Percentiles rank a stretch among this genome's conserved stretches.
Conservation (phyloP, 92 coral and sea anemone species). For the Parazoanthus swiftii region DNA sequence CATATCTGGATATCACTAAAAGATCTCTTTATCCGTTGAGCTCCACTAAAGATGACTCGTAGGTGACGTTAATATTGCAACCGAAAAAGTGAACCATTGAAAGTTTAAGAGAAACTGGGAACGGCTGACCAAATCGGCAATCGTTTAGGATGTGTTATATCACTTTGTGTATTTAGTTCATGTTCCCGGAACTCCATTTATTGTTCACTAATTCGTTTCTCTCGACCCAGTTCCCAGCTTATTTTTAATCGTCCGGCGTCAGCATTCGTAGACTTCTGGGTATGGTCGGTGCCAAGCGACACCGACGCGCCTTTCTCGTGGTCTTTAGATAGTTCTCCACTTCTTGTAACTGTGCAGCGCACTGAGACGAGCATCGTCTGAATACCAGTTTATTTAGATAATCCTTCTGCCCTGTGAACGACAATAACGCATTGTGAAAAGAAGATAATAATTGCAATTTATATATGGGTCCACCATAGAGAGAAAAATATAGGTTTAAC, state of each 20-base stretch:
- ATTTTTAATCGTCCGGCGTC: slow-evolving; percentile 1
- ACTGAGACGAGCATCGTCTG: background rate
- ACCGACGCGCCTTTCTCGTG: background rate
- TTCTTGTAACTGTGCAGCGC: slow-evolving; percentile 1
- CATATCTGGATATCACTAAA: too few relatives aligned
- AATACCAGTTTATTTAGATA: background rate
- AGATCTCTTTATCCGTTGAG: too few relatives aligned
- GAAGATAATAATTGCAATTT: background rate
- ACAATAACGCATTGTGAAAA: background rate
- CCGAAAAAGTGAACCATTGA: background rate
- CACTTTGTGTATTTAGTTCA: background rate
- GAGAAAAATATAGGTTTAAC: too few relatives aligned
- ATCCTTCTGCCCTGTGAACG: slow-evolving; percentile 2
- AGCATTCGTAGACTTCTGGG: slow-evolving; percentile 17
- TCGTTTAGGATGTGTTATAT: background rate
- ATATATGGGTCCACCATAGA: too few relatives aligned
- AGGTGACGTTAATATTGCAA: too few relatives aligned
- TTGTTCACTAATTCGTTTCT: background rate
- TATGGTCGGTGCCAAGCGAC: slow-evolving; percentile 1
- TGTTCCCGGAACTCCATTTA: background rate
- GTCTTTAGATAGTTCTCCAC: slow-evolving; percentile 16
- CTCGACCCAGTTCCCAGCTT: background rate
- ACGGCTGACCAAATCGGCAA: too few relatives aligned
- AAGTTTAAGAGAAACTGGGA: too few relatives aligned
- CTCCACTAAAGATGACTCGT: too few relatives aligned